Evolutionary conservation across 2,113 vertebrate genomes (phyloP), one percentile per base, ranked within the genome.

Genomic region (Albula glossodonta): DNA sequence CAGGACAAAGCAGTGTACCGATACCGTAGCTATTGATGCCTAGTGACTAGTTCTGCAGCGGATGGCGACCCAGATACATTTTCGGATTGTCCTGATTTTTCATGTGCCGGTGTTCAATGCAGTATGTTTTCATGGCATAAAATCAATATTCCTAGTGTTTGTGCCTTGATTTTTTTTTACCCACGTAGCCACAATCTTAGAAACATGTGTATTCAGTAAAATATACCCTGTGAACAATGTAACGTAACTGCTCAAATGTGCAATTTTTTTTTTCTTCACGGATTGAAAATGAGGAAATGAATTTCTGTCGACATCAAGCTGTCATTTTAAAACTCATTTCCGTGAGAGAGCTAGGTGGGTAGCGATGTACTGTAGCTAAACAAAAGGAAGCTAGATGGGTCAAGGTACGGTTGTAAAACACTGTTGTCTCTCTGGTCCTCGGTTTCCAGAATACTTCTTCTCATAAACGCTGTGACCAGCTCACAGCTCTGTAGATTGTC

Each of bases 11-110:
- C 57, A 11, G 10, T 15, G 57, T 41, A 41, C 31, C 31, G 31
- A 41, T 41, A 41, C 31, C 31, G 31, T 60, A 60, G 60, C 19
- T 66, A 66, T 22, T 48, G 41, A 17, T 70, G 51, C 31, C 31
- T 0, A 41, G 31, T 41, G 31, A 41, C 31, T 84, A 19, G 70
- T n/a, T 78, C 15, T 83, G 81, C 87, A 84, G 87, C 70, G 83
- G 56, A 50, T 15, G 25, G 13, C 85, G 87, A 86, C 87, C 87
- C 63, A 88, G 60, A 78, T 86, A 63, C 31, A 78, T 51, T 51
- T 88, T 56, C 57, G 51, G 57, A 9, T 84, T 84, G 78, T 60
- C 85, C 87, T 86, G 31, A 22, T 84, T 88, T 86, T 63, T 51
- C 53, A 78, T n/a, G 19, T 70, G 25, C 83, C 9, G 83, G 17